Base-by-base conservation (phyloP, 2,888 invertebrate species). In the Tineola bisselliella region DNA sequence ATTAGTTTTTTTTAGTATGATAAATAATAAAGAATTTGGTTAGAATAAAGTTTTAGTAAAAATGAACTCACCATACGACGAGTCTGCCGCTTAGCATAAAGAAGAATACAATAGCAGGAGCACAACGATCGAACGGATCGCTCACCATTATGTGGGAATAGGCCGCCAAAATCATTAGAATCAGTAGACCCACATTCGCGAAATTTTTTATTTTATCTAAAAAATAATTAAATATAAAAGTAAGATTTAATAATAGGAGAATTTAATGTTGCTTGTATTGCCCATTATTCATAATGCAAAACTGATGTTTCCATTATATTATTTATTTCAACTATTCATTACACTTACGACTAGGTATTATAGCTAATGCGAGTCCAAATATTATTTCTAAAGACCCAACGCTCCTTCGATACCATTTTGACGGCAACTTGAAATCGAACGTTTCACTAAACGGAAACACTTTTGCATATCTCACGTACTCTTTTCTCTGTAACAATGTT, bases 401-500 rank as follows among this genome's bases (percentile, higher is more conserved):
- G 6, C 92, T 89, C 72, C 95, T 89, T 67, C 96, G 88, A 76
- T 96, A 96, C 95, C 95, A 95, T 89, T 96, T 96, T 62, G 96
- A 95, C 59, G 96, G 95, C 66, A 97, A 89, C 87, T 96, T 96
- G 71, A 96, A 91, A 72, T 94, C 94, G 65, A 96, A 82, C 63
- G 91, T 89, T 66, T 92, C 92, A 59, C 94, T 89, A 59, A 96
- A 81, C 54, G 96, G 96, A 79, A 97, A 96, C 62, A 96, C 96
- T 88, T 96, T 96, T n/a, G 96, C 94, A 80, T 96, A 96, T 82
- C 95, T 94, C n/a, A 96, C 96, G 75, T 95, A 97, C 79, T 96
- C 96, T 81, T 95, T 95, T 74, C 96, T 90, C 96, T 96, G 89
- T 65, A 91, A 91, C 66, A 70, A 76, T 74, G 25, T 64, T 18